Evolutionary conservation across 2,888 invertebrate genomes (phyloP), one percentile per base, ranked within the genome.

Genomic region (Sinotaia quadrata): DNA sequence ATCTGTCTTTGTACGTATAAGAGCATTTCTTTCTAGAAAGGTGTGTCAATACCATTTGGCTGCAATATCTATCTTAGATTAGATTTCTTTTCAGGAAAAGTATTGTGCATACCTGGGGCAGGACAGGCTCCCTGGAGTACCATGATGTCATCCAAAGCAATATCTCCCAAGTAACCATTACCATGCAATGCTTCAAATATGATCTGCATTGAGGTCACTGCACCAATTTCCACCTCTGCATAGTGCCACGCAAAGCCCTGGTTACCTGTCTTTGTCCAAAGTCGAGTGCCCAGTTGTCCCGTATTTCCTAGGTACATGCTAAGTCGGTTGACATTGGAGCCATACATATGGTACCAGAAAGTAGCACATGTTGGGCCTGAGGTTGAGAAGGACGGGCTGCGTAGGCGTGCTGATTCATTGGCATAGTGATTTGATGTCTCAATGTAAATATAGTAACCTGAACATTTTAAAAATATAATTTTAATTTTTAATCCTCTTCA

Each of bases 271-370:
- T 68, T 71, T 27, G 75, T 72, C 78, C 78, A 78, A 36, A 72
- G 37, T 8, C 63, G 33, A n/a, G 33, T 41, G 10, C 51, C 58
- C 10, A 31, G 21, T 7, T n/a, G 33, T 2, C 34, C 68, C 2
- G 70, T 71, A 7, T 69, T 68, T 37, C 69, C 73, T 5, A 81
- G 33, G 62, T 81, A 83, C 69, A 84, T 66, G 67, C 77, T 80
- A 8, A 85, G 76, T 7, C 67, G 69, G 72, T 81, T 84, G 37
- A 84, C 79, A 70, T 82, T 79, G n/a, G 71, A 61, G 8, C 87
- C 87, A 63, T 83, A 83, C 87, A 87, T 87, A 74, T 85, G 82
- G 67, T 85, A 86, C 87, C 86, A 87, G 81, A 87, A 87, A 1
- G 79, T 78, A 12, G 84, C 75, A 70, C 85, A 84, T 8, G 78